Percentiles rank a stretch among this genome's conserved stretches.
phyloP scores from a whole-genome alignment of 1,140 invertebrate genomes.

The Copidosoma floridanum region DNA sequence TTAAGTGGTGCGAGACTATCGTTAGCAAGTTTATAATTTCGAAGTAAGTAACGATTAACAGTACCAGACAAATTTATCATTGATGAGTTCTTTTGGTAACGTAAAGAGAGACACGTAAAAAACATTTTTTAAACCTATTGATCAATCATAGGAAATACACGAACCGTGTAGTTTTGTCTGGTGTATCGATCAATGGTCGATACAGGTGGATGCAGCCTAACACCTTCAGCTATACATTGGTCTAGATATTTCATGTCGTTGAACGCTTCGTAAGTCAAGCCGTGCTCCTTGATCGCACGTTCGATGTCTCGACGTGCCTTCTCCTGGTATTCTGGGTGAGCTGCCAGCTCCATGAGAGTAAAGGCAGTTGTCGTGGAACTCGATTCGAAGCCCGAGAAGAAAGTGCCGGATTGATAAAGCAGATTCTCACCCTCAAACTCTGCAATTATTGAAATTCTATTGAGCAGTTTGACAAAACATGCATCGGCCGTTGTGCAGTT shows the following conservation, averaged over 20 bases:
- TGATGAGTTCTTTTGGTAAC: too few relatives aligned
- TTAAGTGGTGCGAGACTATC: too few relatives aligned
- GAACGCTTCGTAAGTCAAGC: slow-evolving; percentile 43
- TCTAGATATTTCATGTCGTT: slow-evolving; percentile 49
- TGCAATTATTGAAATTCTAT: slow-evolving; percentile 7
- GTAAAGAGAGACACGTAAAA: too few relatives aligned
- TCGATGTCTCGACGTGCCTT: slow-evolving; percentile 62
- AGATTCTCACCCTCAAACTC: slow-evolving; percentile 43
- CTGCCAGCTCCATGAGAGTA: slow-evolving; percentile 52
- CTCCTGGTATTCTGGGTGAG: slow-evolving; percentile 41
- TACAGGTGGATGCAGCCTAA: slow-evolving; percentile 63
- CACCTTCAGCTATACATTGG: slow-evolving; percentile 42
- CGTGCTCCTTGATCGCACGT: slow-evolving; percentile 43
- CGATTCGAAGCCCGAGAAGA: slow-evolving; percentile 61
- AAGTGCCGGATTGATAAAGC: slow-evolving; percentile 43
- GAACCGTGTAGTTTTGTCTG: slow-evolving; percentile 48
- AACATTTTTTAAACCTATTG: not conserved
- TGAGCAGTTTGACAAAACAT: too few relatives aligned
- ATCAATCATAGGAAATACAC: not conserved
- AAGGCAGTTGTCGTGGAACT: slow-evolving; percentile 56
- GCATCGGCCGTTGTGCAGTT: too few relatives aligned
- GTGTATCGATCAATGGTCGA: slow-evolving; percentile 59
- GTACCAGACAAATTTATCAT: too few relatives aligned
- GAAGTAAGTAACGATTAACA: too few relatives aligned
- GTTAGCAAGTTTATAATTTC: too few relatives aligned